Evolutionary conservation across 37 sponge, comb jelly and placozoan genomes (phyloP), one percentile per base, ranked within the genome.

Genomic region (Axinella damicornis): DNA sequence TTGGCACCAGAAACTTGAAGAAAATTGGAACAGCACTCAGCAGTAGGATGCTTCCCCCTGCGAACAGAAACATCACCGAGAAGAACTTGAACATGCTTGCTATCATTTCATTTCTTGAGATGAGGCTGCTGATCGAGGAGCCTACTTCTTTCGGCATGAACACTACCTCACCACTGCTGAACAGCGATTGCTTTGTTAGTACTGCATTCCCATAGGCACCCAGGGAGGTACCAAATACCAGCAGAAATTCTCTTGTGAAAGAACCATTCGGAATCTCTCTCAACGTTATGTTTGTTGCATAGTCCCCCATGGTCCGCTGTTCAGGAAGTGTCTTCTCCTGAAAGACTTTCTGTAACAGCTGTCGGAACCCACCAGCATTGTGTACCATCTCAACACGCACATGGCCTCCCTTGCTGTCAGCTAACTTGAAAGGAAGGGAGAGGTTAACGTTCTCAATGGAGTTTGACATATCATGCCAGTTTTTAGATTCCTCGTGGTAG

Each of bases 151-250:
- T 16, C 0, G 93, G 93, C 19, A 74, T 66, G 18, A 92, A 87
- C 0, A 74, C 24, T 0, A 92, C 63, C 6, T 77, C 46, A 0
- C 65, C 65, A 78, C 70, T 76, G n/a, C 76, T 69, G 16, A 79
- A n/a, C 34, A 75, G 4, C 0, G 59, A 63, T 12, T 77, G 39
- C 18, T 60, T 72, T 12, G 67, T 15, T 16, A 73, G 85, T 20
- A 80, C 65, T 15, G 93, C 93, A 33, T 38, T 73, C 19, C 93
- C 93, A 60, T 73, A 80, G n/a, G 81, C 93, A 84, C 84, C 93
- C 56, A 92, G 21, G 11, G 80, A 67, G 14, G 75, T 54, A 2
- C 88, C 84, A 73, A 87, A 87, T 1, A 78, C 34, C 21, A 92
- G 76, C 37, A 92, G 54, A 79, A 77, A 83, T 64, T 92, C 93